Base-by-base conservation (phyloP, 1,140 invertebrate genomes). In the Atta cephalotes region DNA sequence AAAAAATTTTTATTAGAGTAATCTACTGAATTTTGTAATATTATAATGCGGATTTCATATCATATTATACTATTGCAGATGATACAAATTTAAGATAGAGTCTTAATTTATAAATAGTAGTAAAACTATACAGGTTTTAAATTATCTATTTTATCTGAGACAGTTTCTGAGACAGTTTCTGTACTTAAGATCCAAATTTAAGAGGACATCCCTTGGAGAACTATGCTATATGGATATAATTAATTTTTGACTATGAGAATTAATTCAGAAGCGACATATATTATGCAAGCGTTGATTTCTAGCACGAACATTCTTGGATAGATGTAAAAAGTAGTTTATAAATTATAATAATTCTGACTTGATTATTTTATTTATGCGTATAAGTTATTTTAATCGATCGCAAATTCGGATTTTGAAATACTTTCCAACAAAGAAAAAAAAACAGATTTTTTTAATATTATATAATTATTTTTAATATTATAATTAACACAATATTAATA, bases 371-470 rank as follows among this genome's bases (percentile, higher is more conserved):
- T 51, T 62, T 80, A 66, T 79, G 28, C 18, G 12, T 9, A 28
- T 39, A 70, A 0, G 35, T 80, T 70, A 39, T 56, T 25, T 35
- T 0, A 4, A 70, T 39, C 6, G 16, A 16, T 21, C 4, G 28
- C 18, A 4, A 68, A 65, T 68, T 0, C 14, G 5, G 5, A 70
- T 80, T 70, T 70, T 56, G 25, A 14, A 9, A 18, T 21, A 25
- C 3, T 51, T 12, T 31, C 2, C 4, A 16, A 6, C 2, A 28
- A 9, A 68, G 7, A 28, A 25, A 3, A 56, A 10, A 10, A 53
- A 68, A 53, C 62, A 3, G n/a, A 12, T 80, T 80, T 70, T 80
- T 66, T 3, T 7, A 28, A 35, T 21, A 35, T 53, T 39, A 45
- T 10, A 45, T 25, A 25, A 25, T 25, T 0, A 25, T 70, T 80